These are phyloP conservation scores for Perognathus longimembris DNA, from an alignment of 2,113 vertebrate species.

Conservation along the genomic window DNA sequence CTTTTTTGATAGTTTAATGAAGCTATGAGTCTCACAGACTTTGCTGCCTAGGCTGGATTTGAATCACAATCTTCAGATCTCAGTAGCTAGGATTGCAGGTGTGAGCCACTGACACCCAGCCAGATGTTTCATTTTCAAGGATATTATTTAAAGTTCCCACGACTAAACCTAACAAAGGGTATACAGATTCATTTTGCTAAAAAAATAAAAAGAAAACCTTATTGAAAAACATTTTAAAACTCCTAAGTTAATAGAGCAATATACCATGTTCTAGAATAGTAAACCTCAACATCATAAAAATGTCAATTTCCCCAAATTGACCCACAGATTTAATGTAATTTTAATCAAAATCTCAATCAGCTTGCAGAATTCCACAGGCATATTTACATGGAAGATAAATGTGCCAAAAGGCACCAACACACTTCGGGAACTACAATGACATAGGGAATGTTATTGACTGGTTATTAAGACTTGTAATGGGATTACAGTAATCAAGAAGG, in stretches of 20 bases:
- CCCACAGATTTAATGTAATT: slow-evolving; percentile 67
- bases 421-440: not conserved
- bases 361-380: slow-evolving; percentile 44
- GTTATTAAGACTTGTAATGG: slow-evolving; percentile 29
- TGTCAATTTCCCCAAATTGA: slow-evolving; percentile 63
- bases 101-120: too few species aligned
- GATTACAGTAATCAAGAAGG: slow-evolving; percentile 51
- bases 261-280: slow-evolving; percentile 54
- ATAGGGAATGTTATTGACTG: slow-evolving; percentile 22
- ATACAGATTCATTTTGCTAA: not conserved
- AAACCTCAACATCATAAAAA: slow-evolving; percentile 74
- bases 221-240: slow-evolving; percentile 63
- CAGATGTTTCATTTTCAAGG: slow-evolving; percentile 35
- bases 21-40: too few species aligned
- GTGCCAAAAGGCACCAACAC: not conserved
- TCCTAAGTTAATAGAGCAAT: slow-evolving; percentile 62
- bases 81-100: too few species aligned
- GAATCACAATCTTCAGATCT: too few species aligned
- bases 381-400: slow-evolving; percentile 66
- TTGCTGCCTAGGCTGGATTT: too few species aligned
- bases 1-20: too few species aligned
- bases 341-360: slow-evolving; percentile 75
- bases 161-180: slow-evolving; percentile 22
- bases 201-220: slow-evolving; percentile 54
- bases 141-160: slow-evolving; percentile 47